Evolutionary conservation across 2,113 vertebrate genomes (phyloP).

Genomic region (Crotalus horridus): DNA sequence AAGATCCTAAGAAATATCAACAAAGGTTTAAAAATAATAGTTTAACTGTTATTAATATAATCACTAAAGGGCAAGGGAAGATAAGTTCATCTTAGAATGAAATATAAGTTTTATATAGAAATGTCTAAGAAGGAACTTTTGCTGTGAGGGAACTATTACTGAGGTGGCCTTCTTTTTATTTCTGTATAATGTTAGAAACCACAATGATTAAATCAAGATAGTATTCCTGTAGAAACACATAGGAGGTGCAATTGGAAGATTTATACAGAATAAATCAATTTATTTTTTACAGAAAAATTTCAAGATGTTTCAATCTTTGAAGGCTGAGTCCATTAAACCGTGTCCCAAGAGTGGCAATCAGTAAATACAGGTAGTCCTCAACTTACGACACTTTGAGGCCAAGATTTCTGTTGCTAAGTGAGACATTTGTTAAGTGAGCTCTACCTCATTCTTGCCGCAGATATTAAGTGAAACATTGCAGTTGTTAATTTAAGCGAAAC

Average conservation of each 20-base stretch:
- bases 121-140: background rate
- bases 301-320: background rate
- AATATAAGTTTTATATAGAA: background rate
- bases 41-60: background rate
- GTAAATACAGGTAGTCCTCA: background rate
- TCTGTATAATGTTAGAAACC: background rate
- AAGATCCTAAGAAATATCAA: background rate
- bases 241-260: background rate
- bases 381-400: background rate
- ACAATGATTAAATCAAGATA: background rate
- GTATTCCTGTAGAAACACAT: background rate
- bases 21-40: background rate
- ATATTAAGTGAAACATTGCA: too few species aligned
- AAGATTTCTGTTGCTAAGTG: too few species aligned
- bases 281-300: background rate
- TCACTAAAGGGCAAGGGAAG: background rate
- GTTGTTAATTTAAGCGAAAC: too few species aligned
- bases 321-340: background rate
- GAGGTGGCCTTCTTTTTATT: background rate
- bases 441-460: too few species aligned
- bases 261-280: background rate
- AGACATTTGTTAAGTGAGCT: too few species aligned
- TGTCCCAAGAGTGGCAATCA: background rate
- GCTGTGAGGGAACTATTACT: too few species aligned
- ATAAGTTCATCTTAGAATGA: background rate